A percentile compares a stretch with the other conserved stretches of the same genome.
phyloP scores from a whole-genome alignment of 2,888 invertebrate species.

The Euzophera pinguis region DNA sequence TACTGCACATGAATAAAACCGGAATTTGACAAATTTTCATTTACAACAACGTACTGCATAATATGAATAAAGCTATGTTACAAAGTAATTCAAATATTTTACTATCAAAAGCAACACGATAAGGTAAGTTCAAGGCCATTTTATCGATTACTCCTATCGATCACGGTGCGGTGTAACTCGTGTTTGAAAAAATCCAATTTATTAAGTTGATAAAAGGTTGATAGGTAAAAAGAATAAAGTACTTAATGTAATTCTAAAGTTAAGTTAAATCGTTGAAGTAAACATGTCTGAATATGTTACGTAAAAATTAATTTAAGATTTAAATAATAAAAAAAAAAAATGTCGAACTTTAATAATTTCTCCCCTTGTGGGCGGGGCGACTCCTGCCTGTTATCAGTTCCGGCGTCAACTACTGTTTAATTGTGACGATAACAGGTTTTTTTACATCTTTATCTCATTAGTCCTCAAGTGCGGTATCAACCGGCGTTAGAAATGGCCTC shows the following conservation, averaged over 20 bases:
- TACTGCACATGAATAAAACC: no score
- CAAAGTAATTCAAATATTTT: no score
- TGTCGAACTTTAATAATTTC: conserved; percentile 13
- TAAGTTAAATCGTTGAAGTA: no score
- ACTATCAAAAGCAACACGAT: not conserved
- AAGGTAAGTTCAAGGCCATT: conserved; percentile 5
- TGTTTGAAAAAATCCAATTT: not conserved
- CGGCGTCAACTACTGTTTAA: conserved; percentile 41
- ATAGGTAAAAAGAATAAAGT: no score
- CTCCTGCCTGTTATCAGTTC: conserved; percentile 45
- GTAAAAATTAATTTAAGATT: no score
- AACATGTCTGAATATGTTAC: no score
- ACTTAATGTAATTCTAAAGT: no score
- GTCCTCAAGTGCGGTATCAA: conserved; percentile 7
- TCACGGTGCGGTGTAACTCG: not conserved
- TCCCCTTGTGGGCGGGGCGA: conserved; percentile 30
- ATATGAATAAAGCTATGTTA: no score
- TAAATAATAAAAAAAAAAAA: not conserved
- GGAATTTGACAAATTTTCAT: no score
- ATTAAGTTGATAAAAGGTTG: not conserved
- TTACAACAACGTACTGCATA: no score
- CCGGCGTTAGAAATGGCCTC: conserved; percentile 4
- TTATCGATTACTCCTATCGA: not conserved
- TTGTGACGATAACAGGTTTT: conserved; percentile 37
- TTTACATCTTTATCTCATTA: conserved; percentile 21